Percentiles rank a stretch among this genome's conserved stretches.
Evolutionary conservation across 2,797 vertebrate genomes (phyloP).

Genomic region (Melopsittacus undulatus): DNA sequence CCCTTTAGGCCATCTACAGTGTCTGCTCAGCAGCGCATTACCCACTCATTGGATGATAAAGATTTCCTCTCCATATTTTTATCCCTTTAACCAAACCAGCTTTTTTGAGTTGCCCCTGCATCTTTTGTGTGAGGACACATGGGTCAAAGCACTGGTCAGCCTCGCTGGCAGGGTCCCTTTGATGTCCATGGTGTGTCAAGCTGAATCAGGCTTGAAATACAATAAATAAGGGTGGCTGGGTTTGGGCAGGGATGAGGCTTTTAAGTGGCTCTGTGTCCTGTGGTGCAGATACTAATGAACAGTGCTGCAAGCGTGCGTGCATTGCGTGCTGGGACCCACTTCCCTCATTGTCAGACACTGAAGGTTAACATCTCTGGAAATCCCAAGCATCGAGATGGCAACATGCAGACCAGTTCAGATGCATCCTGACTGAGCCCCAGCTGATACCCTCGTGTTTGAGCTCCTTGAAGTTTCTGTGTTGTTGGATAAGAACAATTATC

Average conservation of each 20-base stretch:
- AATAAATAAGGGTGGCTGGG: conserved; percentile 22
- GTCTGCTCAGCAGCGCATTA: conserved; percentile 39
- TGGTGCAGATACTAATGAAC: conserved; percentile 49
- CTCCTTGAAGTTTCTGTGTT: conserved; percentile 18
- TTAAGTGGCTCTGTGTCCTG: conserved; percentile 20
- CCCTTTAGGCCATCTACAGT: conserved; percentile 48
- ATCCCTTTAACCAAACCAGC: conserved; percentile 66
- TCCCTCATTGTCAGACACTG: conserved; percentile 21
- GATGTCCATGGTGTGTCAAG: conserved; percentile 43
- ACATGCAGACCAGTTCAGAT: neutral
- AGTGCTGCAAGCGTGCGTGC: neutral
- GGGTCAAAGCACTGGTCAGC: conserved; percentile 37
- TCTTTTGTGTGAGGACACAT: conserved; percentile 41
- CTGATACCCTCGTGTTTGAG: neutral
- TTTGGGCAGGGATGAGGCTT: conserved; percentile 36
- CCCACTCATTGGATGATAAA: conserved; percentile 49
- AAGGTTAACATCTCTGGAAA: conserved; percentile 28
- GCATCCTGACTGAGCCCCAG: neutral
- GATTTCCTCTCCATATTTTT: conserved; percentile 63
- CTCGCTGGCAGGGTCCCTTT: conserved; percentile 38
- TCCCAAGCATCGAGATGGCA: neutral
- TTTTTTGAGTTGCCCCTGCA: conserved; percentile 38
- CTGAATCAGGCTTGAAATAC: conserved; percentile 55
- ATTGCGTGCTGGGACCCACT: neutral
- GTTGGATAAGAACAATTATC: neutral